These are phyloP conservation scores for Diplosoma virens DNA, from an alignment of 23 tunicate species.

Conservation along the genomic window DNA sequence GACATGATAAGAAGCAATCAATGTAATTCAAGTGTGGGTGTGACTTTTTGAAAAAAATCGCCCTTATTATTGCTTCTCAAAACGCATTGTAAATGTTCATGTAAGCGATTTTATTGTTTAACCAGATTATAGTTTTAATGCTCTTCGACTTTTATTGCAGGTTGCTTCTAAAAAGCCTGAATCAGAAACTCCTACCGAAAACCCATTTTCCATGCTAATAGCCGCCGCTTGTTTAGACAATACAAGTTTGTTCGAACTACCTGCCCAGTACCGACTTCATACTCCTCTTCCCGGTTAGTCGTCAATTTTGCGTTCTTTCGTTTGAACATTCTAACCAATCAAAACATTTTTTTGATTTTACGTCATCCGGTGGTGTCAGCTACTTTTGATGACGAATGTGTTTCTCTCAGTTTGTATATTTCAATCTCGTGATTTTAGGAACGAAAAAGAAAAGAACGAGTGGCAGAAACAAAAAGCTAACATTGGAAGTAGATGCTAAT, in stretches of 20 bases:
- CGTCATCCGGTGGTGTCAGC: too few relatives aligned
- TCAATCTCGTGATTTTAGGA: conserved; percentile 31
- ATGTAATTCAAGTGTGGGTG: too few relatives aligned
- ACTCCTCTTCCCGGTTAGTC: conserved; percentile 59
- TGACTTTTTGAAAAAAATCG: too few relatives aligned
- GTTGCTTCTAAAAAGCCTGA: conserved; percentile 6
- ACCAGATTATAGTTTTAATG: too few relatives aligned
- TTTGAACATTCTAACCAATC: too few relatives aligned
- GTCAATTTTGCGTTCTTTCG: not conserved
- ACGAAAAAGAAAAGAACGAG: conserved; percentile 55
- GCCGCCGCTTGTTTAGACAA: conserved; percentile 85
- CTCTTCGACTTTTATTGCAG: not conserved
- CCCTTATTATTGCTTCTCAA: too few relatives aligned
- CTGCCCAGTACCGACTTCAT: conserved; percentile 39
- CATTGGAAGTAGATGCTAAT: conserved; percentile 71
- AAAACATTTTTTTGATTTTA: too few relatives aligned
- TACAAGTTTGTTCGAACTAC: conserved; percentile 64
- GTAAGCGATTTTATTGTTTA: too few relatives aligned
- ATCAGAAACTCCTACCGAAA: conserved; percentile 13
- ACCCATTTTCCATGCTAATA: conserved; percentile 71
- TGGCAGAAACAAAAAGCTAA: conserved; percentile 25
- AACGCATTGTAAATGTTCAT: too few relatives aligned
- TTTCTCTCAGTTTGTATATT: too few relatives aligned
- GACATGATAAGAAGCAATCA: too few relatives aligned
- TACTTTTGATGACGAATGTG: too few relatives aligned